Evolutionary conservation across 2,113 vertebrate species (phyloP), one percentile per base, ranked within the genome.

Genomic region (Brachyistius frenatus): DNA sequence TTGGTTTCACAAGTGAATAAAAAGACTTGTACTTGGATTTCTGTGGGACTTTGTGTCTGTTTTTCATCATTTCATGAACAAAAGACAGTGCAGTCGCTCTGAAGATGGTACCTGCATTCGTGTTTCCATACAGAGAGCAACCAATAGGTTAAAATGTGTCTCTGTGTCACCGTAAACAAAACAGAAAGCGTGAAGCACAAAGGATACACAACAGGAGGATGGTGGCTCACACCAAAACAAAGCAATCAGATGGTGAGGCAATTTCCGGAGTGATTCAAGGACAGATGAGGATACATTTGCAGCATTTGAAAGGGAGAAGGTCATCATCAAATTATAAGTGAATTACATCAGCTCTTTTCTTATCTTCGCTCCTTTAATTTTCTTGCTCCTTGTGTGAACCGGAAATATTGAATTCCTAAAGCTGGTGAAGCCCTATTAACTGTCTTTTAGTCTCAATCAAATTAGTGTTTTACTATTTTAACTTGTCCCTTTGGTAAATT

Each of bases 1-100:
- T 53, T 78, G 84, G 79, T 88, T 92, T 88, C 83, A 81, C 79
- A 60, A 81, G 37, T 80, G 73, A 93, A 91, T 86, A 88, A 90
- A 23, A 92, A 80, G 37, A 74, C 63, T 67, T 87, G 81, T 80
- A 78, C 76, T 91, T 86, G 50, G 68, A 89, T 84, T 86, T 76
- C 46, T 69, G 54, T 76, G 66, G 39, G 78, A 71, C 35, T 84
- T 68, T 66, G 37, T 61, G 64, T 73, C 64, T 71, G 53, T 78
- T 2, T 73, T 73, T 79, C 75, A 15, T 3, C 2, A 8, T 44
- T 32, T 72, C n/a, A 35, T 33, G 14, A 64, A 35, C 47, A 2
- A 5, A 8, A 39, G 15, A 49, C 52, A 54, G 15, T 16, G 14
- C 14, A 3, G 2, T 16, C 4, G 5, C 1, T 49, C 13, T 32